A percentile compares a stretch with the other conserved stretches of the same genome.
phyloP scores from a whole-genome alignment of 1,140 invertebrate genomes.

The Drosophila nasuta region DNA sequence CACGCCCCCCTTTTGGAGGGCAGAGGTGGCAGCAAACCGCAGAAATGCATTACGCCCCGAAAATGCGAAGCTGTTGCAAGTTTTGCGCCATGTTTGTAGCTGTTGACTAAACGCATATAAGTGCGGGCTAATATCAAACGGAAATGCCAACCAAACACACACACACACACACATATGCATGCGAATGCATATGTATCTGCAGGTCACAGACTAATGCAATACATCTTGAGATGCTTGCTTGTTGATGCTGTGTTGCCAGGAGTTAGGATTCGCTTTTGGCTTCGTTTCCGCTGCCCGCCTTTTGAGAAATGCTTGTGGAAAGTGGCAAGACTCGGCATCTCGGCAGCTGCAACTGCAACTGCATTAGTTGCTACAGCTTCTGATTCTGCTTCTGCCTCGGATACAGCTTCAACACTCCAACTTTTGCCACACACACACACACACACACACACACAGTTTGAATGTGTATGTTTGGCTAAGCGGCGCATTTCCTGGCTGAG shows the following conservation, averaged over 20 bases:
- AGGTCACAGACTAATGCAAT: conserved; percentile 63
- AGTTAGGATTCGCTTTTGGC: conserved; percentile 72
- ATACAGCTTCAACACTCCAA: conserved; percentile 34
- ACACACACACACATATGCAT: conserved; percentile 12
- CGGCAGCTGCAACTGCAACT: conserved; percentile 28
- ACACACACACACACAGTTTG: too few relatives aligned
- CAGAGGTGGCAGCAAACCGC: conserved; percentile 55
- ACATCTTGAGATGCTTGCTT: conserved; percentile 63
- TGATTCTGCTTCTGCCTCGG: too few relatives aligned
- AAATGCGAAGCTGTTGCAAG: conserved; percentile 45
- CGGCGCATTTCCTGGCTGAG: conserved; percentile 77
- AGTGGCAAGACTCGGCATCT: conserved; percentile 50
- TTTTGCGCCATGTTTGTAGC: conserved; percentile 54
- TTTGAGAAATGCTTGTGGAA: conserved; percentile 82
- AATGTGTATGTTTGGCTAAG: conserved; percentile 61
- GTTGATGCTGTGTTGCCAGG: conserved; percentile 39
- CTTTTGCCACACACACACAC: conserved; percentile 30
- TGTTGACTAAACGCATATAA: conserved; percentile 74
- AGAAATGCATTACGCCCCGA: conserved; percentile 70
- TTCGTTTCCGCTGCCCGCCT: conserved; percentile 71
- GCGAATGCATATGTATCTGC: conserved; percentile 1
- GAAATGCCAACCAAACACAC: conserved; percentile 60
- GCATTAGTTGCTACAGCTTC: conserved; percentile 62
- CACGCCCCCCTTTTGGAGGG: neutral
- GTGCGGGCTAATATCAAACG: conserved; percentile 77